Evolutionary conservation across 1,140 invertebrate genomes (phyloP), one percentile per base, ranked within the genome.

Genomic region (Adoxophyes honmai): DNA sequence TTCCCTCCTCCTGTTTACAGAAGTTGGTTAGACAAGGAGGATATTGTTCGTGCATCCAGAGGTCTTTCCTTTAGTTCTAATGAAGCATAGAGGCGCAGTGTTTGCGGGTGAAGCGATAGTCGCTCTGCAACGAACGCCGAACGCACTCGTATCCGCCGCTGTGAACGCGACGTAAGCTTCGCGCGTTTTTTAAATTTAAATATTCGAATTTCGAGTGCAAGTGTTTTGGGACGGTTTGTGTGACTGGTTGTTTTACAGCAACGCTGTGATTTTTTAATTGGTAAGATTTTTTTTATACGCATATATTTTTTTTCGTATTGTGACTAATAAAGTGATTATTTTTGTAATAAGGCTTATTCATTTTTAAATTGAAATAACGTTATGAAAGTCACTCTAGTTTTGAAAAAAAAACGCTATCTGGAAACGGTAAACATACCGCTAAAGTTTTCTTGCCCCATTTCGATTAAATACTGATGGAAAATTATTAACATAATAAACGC

Each of bases 21-120:
- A 36, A 64, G 18, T 48, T 56, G 42, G 48, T 39, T 51, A 35
- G 51, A 52, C 16, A 53, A 42, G 70, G 61, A 61, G 62, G 68
- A 60, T 37, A 39, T 52, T 44, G 57, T 39, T 55, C 35, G 16
- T 37, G 55, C 21, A 28, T 55, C 42, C 33, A 63, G 62, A 62
- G 68, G 52, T 62, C 70, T 67, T 51, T 56, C 48, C 34, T 44
- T 58, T 53, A 59, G 66, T 60, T 66, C 64, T 66, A 64, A 75
- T 76, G 69, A 80, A 64, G 69, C 75, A 70, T 81, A 78, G 75
- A 75, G 69, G 75, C 71, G 59, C 68, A 68, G 52, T 57, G 60
- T 48, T 63, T 36, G 58, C 55, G 52, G 60, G 39, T 33, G 57
- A 42, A 68, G 55, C 60, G 66, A 48, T 70, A 86, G 82, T 86